Conservation (phyloP, 1,140 invertebrate genomes). For the Aphelinus atriplicis region DNA sequence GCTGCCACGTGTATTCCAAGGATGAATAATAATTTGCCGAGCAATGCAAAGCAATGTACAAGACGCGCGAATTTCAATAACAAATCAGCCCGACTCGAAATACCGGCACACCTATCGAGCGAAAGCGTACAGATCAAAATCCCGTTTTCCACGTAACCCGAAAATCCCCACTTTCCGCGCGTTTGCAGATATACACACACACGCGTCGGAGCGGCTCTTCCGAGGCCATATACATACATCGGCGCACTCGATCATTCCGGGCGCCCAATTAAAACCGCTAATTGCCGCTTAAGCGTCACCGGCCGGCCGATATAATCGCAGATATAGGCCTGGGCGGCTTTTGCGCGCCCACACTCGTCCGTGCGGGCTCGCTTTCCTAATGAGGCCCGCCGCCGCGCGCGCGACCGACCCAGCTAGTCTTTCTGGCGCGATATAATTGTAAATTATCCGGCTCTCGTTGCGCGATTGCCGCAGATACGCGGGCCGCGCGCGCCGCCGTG, state of each 20-base stretch:
- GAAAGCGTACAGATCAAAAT: too few relatives aligned
- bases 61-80: too few relatives aligned
- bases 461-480: constrained; percentile 19
- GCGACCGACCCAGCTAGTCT: constrained; percentile 19
- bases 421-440: constrained; percentile 38
- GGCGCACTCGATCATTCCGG: not conserved
- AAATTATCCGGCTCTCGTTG: constrained; percentile 38
- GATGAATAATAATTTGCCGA: too few relatives aligned
- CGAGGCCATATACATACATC: not conserved
- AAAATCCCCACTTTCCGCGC: too few relatives aligned
- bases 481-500: not conserved
- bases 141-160: too few relatives aligned
- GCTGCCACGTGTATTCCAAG: too few relatives aligned
- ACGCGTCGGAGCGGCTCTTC: too few relatives aligned
- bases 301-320: not conserved
- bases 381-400: constrained; percentile 21
- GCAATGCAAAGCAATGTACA: too few relatives aligned
- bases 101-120: too few relatives aligned
- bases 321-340: not conserved
- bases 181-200: too few relatives aligned
- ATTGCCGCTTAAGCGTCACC: constrained; percentile 27
- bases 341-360: not conserved
- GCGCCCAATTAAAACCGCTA: constrained; percentile 22
- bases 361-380: constrained; percentile 21
- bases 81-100: too few relatives aligned